Percentiles rank a stretch among this genome's conserved stretches.
phyloP scores from a whole-genome alignment of 1,140 invertebrate genomes.

The Leptinotarsa defecta region DNA sequence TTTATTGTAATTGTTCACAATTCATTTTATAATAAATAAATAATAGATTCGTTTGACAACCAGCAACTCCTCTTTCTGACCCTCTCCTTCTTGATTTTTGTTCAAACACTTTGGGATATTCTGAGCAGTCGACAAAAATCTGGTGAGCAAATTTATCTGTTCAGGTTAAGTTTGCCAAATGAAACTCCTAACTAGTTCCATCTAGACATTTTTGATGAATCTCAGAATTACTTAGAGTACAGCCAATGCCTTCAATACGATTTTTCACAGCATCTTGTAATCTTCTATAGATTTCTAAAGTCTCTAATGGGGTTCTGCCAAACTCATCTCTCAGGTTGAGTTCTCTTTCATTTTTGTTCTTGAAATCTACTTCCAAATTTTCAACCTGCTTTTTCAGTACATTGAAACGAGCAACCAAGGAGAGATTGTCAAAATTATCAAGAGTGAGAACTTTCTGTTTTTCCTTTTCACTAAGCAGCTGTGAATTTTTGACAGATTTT shows the following conservation, averaged over 20 bases:
- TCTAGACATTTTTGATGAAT: no score
- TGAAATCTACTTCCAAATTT: conserved; percentile 36
- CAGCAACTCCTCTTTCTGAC: no score
- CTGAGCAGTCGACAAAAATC: no score
- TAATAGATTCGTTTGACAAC: no score
- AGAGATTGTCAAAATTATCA: conserved; percentile 46
- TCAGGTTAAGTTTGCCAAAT: no score
- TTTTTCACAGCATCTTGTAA: conserved; percentile 24
- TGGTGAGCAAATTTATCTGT: no score
- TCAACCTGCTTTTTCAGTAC: conserved; percentile 34
- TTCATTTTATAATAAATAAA: no score
- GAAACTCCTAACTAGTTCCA: no score
- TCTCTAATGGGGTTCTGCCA: conserved; percentile 37
- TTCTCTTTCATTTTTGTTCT: conserved; percentile 28
- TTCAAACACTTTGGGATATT: no score
- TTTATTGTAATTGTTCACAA: no score
- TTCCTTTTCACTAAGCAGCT: conserved; percentile 36
- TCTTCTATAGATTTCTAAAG: conserved; percentile 38
- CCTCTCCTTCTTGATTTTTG: no score
- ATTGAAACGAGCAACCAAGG: conserved; percentile 38
- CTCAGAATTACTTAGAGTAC: not conserved
- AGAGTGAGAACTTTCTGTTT: conserved; percentile 38
- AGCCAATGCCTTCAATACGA: conserved; percentile 1
- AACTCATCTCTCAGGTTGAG: conserved; percentile 35
- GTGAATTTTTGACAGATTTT: conserved; percentile 25